Percentiles rank a stretch among this genome's conserved stretches.
These are phyloP conservation scores for Sinonovacula constricta DNA, from an alignment of 1,140 invertebrate genomes.

Conservation along the genomic window DNA sequence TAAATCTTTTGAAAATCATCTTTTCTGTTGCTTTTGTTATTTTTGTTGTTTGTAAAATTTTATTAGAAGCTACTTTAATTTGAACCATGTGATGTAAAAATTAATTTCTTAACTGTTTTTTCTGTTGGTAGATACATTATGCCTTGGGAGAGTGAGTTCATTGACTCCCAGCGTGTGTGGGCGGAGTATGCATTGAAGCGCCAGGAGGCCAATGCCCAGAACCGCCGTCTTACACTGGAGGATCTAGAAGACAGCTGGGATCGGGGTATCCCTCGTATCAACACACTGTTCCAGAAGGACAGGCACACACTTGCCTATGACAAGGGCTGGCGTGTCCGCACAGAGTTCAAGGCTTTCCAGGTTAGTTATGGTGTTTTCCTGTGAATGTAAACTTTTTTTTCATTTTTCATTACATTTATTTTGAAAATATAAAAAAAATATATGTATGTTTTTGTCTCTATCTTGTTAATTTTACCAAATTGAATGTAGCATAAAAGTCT, in stretches of 20 bases:
- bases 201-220: conserved; percentile 99
- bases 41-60: too few species aligned
- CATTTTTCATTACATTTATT: too few species aligned
- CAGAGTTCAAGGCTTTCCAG: conserved; percentile 99
- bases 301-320: conserved; percentile 99
- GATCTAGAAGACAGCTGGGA: conserved; percentile 99
- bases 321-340: conserved; percentile 99
- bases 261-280: conserved; percentile 98
- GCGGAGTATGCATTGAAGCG: conserved; percentile 99
- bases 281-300: conserved; percentile 99
- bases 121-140: conserved; percentile 93
- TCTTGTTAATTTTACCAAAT: too few species aligned
- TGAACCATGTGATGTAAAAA: too few species aligned
- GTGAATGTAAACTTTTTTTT: too few species aligned
- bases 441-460: too few species aligned
- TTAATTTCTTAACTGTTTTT: too few species aligned
- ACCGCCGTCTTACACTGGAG: conserved; percentile 98
- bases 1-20: too few species aligned
- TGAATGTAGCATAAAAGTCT: too few species aligned
- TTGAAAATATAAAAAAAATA: too few species aligned
- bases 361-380: conserved; percentile 81
- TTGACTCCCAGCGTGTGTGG: conserved; percentile 99
- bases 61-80: too few species aligned
- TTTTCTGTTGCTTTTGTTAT: too few species aligned
- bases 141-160: conserved; percentile 99